Evolutionary conservation across 92 coral and sea anemone genomes (phyloP).

Genomic region (Hydrozoanthus gracilis): DNA sequence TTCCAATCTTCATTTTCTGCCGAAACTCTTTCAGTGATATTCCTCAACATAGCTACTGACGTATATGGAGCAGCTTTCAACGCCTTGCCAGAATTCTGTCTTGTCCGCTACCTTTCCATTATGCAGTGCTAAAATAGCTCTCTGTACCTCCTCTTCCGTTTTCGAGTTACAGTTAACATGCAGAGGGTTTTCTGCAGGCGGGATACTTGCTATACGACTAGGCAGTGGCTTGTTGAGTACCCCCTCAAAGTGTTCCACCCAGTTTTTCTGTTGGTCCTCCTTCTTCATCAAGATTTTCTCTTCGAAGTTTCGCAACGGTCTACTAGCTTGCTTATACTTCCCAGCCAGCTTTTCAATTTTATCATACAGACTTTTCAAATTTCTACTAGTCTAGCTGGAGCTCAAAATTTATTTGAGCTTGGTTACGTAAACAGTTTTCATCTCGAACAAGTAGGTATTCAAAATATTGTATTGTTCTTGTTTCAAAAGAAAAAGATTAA

Average conservation of each 20-base stretch:
- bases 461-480: too few species aligned
- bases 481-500: too few species aligned
- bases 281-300: not conserved
- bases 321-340: not conserved
- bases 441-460: too few species aligned
- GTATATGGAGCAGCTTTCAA: not conserved
- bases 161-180: not conserved
- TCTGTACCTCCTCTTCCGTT: not conserved
- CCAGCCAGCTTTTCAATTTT: slow-evolving; percentile 29
- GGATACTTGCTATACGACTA: not conserved
- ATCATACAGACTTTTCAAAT: slow-evolving; percentile 11
- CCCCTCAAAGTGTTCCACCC: slow-evolving; percentile 26
- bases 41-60: not conserved
- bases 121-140: not conserved
- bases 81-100: slow-evolving; percentile 5
- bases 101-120: slow-evolving; percentile 11
- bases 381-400: too few species aligned
- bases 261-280: slow-evolving; percentile 21
- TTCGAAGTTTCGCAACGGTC: not conserved
- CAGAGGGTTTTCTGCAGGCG: not conserved
- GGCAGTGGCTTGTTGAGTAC: slow-evolving; percentile 10
- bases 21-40: not conserved
- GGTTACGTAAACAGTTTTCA: too few species aligned
- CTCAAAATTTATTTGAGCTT: too few species aligned
- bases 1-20: not conserved